Base-by-base conservation (phyloP, 2,888 invertebrate genomes). In the Xanthostigma xanthostigma region DNA sequence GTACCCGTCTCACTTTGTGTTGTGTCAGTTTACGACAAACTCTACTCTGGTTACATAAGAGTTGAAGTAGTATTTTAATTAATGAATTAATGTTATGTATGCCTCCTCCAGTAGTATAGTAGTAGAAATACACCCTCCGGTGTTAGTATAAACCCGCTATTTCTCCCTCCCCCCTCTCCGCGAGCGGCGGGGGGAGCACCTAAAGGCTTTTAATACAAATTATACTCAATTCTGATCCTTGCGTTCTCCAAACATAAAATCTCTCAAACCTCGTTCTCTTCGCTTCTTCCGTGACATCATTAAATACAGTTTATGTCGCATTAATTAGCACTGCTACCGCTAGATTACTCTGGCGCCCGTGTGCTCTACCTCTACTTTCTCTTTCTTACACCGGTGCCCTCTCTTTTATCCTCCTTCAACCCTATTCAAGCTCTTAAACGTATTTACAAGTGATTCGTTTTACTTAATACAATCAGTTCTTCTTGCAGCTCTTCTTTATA, bases 81-180 rank as follows among this genome's bases (percentile, higher is more conserved):
- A 48, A 48, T 48, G 48, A 48, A 48, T 48, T 48, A 48, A 48
- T 48, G 48, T 48, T 48, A 48, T 48, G 27, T 27, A 48, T 48
- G 43, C 43, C 41, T 41, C 27, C 27, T 38, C 38, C 38, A 33
- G 17, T 12, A 27, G 27, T 6, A 27, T 27, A 27, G 27, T 27
- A 27, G 27, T 27, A n/a, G 10, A 41, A 14, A 41, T 12, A 38
- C 38, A 38, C 38, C 38, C 38, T 38, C 12, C n/a, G 38, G 13
- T n/a, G 13, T 38, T 12, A n/a, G n/a, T 12, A n/a, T n/a, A 13
- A 12, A 42, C 42, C 13, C 17, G 17, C 42, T 10, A 9, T 34
- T 14, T 6, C 11, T 33, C 33, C 33, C 12, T 6, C 33, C 8
- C 12, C 17, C 33, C n/a, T n/a, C n/a, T n/a, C 27, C 14, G 33